A percentile compares a stretch with the other conserved stretches of the same genome.
Conservation (phyloP, 1,140 invertebrate genomes). For the Ips nitidus region DNA sequence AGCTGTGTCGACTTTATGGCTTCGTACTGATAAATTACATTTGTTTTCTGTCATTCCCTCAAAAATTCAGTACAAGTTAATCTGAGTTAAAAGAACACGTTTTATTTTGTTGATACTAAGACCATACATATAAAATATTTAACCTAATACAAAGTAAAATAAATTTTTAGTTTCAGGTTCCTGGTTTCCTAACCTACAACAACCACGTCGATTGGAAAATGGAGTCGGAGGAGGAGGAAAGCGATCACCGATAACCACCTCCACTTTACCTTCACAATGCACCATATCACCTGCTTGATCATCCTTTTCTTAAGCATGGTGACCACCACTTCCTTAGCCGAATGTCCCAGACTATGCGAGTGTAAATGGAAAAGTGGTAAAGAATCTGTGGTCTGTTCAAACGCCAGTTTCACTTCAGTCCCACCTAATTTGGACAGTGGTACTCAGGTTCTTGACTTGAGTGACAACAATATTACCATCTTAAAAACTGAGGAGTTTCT, state of each 20-base stretch:
- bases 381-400: conserved; percentile 75
- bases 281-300: conserved; percentile 29
- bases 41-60: not conserved
- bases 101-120: no score
- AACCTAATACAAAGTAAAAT: no score
- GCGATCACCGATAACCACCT: conserved; percentile 20
- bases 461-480: conserved; percentile 67
- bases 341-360: conserved; percentile 73
- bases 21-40: not conserved
- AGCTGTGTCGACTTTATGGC: not conserved
- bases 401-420: conserved; percentile 68
- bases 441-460: conserved; percentile 76
- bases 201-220: conserved; percentile 21
- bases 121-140: no score
- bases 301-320: conserved; percentile 42
- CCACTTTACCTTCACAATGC: conserved; percentile 33
- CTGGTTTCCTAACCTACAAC: no score
- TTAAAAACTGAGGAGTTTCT: conserved; percentile 72
- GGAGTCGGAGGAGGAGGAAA: conserved; percentile 48
- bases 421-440: conserved; percentile 69
- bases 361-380: conserved; percentile 86
- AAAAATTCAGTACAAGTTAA: no score
- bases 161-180: no score
- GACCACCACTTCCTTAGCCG: conserved; percentile 51
- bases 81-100: no score